Conservation (phyloP, 2,888 invertebrate genomes). For the Thereva unica region DNA sequence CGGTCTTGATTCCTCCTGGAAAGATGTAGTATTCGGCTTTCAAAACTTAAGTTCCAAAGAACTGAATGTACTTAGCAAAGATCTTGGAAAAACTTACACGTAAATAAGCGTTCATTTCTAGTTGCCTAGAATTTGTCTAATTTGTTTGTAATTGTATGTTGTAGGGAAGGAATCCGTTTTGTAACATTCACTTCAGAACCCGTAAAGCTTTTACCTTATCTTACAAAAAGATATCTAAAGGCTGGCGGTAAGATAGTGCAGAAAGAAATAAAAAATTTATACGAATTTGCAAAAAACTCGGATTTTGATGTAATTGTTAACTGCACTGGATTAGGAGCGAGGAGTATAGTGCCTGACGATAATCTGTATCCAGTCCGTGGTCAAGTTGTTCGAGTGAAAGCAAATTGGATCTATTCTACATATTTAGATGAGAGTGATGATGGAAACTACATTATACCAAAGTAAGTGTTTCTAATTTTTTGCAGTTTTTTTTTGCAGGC, state of each 20-base stretch:
- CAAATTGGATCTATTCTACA: constrained; percentile 68
- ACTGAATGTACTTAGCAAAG: constrained; percentile 53
- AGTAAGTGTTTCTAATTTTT: constrained; percentile 61
- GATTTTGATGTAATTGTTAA: constrained; percentile 75
- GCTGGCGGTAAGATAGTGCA: constrained; percentile 64
- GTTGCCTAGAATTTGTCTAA: not conserved
- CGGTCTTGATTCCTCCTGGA: constrained; percentile 56
- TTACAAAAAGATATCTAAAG: constrained; percentile 65
- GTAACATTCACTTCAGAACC: constrained; percentile 72
- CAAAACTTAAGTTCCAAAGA: constrained; percentile 50
- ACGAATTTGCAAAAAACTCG: constrained; percentile 55
- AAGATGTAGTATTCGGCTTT: constrained; percentile 58
- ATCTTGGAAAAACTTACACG: constrained; percentile 56
- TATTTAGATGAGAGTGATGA: constrained; percentile 65
- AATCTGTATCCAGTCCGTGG: constrained; percentile 71
- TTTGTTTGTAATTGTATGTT: constrained; percentile 37
- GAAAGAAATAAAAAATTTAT: constrained; percentile 61
- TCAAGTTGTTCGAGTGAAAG: constrained; percentile 71
- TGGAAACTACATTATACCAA: constrained; percentile 76
- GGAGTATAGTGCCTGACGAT: constrained; percentile 65
- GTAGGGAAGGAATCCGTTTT: constrained; percentile 67
- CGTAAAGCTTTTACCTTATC: constrained; percentile 66
- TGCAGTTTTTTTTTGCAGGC: not conserved
- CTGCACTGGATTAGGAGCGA: constrained; percentile 72
- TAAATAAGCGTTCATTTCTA: constrained; percentile 45